These are phyloP conservation scores for Cryptotis parvus DNA, from an alignment of 2,113 vertebrate species.

Conservation along the genomic window DNA sequence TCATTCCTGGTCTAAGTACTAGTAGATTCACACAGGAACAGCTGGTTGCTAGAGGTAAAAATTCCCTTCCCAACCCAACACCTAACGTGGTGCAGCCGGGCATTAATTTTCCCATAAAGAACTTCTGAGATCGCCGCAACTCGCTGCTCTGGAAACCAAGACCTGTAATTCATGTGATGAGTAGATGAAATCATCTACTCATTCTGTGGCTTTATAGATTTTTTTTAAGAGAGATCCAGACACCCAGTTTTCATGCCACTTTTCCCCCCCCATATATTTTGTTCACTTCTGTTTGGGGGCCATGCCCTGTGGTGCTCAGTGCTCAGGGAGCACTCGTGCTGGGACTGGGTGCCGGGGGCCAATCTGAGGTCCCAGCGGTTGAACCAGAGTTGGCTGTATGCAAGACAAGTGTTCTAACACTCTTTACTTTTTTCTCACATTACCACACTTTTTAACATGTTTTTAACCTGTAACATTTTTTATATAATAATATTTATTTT, in stretches of 20 bases:
- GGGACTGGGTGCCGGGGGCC: too few species aligned
- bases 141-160: rapidly evolving
- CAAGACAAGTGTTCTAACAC: too few species aligned
- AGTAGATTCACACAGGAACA: too few species aligned
- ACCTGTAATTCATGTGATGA: neutral
- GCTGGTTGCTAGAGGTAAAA: neutral
- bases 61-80: neutral
- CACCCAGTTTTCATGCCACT: neutral
- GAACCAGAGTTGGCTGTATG: too few species aligned
- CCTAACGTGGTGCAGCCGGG: neutral
- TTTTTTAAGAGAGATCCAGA: neutral
- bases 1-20: neutral
- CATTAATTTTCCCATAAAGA: neutral
- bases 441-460: neutral
- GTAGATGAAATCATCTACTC: rapidly evolving
- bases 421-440: too few species aligned
- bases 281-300: too few species aligned
- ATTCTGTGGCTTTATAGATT: neutral
- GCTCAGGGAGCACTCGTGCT: too few species aligned
- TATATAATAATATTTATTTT: too few species aligned
- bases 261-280: too few species aligned
- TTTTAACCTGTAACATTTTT: neutral
- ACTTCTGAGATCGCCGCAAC: too few species aligned
- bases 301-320: too few species aligned
- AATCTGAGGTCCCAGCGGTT: too few species aligned